phyloP scores from a whole-genome alignment of 1,140 invertebrate species.

The Cotesia chilonis region DNA sequence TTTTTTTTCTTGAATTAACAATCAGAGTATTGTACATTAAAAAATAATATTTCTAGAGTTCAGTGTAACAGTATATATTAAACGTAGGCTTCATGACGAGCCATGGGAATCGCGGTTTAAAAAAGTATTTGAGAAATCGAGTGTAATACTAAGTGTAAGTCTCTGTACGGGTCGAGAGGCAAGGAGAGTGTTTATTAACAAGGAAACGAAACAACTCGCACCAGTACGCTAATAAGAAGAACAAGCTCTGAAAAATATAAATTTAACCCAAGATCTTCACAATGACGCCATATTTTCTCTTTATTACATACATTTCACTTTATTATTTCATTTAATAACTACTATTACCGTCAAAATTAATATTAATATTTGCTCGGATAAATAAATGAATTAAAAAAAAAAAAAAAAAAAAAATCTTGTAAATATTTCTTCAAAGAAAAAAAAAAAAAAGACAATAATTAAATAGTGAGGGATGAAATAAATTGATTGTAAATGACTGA shows the following conservation, averaged over 20 bases:
- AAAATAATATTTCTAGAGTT: too few species aligned
- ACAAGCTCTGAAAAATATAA: conserved; percentile 45
- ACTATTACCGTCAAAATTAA: too few species aligned
- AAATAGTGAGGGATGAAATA: not conserved
- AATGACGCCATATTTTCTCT: conserved; percentile 22
- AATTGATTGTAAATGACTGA: conserved; percentile 10
- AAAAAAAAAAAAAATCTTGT: too few species aligned
- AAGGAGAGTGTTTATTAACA: conserved; percentile 62
- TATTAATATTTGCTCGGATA: too few species aligned
- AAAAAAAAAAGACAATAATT: not conserved
- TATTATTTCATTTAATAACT: not conserved
- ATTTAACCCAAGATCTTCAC: conserved; percentile 19
- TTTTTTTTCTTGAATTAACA: too few species aligned
- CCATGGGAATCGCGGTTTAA: too few species aligned
- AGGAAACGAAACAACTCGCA: conserved; percentile 67
- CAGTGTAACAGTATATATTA: too few species aligned
- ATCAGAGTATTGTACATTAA: not conserved
- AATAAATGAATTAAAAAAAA: too few species aligned
- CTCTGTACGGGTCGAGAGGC: not conserved
- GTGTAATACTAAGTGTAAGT: too few species aligned
- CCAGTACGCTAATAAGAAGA: conserved; percentile 60
- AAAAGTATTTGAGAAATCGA: conserved; percentile 30
- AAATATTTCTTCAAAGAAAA: too few species aligned
- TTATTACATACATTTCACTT: conserved; percentile 6
- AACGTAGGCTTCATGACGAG: too few species aligned